Base-by-base conservation (phyloP, 2,797 vertebrate genomes). In the Apogon talboti region DNA sequence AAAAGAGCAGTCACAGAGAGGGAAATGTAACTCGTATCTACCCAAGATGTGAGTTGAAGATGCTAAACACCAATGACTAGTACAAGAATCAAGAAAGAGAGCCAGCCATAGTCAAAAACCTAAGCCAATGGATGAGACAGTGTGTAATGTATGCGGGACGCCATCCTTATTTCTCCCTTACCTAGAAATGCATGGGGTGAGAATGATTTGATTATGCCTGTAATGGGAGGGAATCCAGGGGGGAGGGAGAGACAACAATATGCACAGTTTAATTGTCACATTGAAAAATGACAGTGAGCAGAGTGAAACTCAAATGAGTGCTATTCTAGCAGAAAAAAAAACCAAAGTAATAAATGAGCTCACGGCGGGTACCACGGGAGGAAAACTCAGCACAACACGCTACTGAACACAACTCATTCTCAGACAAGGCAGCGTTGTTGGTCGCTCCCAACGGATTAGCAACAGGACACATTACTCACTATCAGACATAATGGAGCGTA, bases 151-250 rank as follows among this genome's bases (percentile, higher is more conserved):
- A 53, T 52, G 37, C 46, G 59, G 81, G 77, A 28, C 65, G 43
- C 69, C 78, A 67, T 88, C 86, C 78, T 89, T 57, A 76, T 90
- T 93, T 94, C 93, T 92, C 94, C 95, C 97, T 98, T 98, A 98
- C 97, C 97, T 98, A 99, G 90, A 94, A 96, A 96, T 91, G 95
- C 92, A 98, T 95, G 95, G 93, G 93, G 84, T 95, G 96, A 96
- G 94, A 97, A 96, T 96, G 96, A 95, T 72, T 55, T 90, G 89
- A 95, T 97, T 97, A 98, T 93, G 97, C 98, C 97, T 98, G 96
- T 92, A 96, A 92, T 91, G 94, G 92, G 89, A 75, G 76, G 82
- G 79, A 74, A 61, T 83, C 69, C 79, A 28, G 24, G 19, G 19
- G 95, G 91, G 91, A 80, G 79, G 82, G 84, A 85, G 87, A 85